Base-by-base conservation (phyloP, 2,113 vertebrate genomes). In the Indicator maculatus region DNA sequence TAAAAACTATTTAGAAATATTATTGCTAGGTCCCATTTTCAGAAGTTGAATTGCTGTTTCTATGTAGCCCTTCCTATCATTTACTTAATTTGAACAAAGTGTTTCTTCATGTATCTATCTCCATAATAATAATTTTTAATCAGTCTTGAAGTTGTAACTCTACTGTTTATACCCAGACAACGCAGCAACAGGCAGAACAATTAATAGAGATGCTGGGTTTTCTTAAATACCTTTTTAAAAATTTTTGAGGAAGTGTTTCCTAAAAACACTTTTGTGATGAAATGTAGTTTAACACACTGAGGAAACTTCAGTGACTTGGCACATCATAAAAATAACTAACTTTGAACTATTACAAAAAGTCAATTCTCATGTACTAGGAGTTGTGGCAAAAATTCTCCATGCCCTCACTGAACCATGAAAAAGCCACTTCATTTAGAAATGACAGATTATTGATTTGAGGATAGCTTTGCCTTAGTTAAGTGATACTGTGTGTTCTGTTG, bases 51-150 rank as follows among this genome's bases (percentile, higher is more conserved):
- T 59, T 66, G 63, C 64, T 77, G 23, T 91, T 89, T 44, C 21
- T 31, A 2, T 56, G 26, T 75, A 95, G 95, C 91, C 87, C 82
- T 93, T 95, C 89, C 38, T 85, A 39, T 64, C 50, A 93, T 92
- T 86, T 45, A 36, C 64, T 91, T 72, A 17, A 52, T 66, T 66
- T 60, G 71, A 87, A 85, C 47, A 13, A 80, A 3, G 1, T 53
- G 33, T 77, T 87, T 89, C 65, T 77, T 84, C 16, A n/a, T 86
- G 39, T 5, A 65, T 44, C 14, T 70, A 73, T 55, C 36, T 31
- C 50, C 12, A 18, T 38, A 69, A 73, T 89, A 47, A 17, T 39
- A n/a, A 16, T 27, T 31, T 60, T 66, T 71, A 63, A 61, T 63
- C 27, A 64, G 17, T 74, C n/a, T 76, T 23, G 4, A 63, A 91